These are phyloP conservation scores for Chymomyza costata DNA, from an alignment of 1,140 invertebrate species.

Conservation along the genomic window DNA sequence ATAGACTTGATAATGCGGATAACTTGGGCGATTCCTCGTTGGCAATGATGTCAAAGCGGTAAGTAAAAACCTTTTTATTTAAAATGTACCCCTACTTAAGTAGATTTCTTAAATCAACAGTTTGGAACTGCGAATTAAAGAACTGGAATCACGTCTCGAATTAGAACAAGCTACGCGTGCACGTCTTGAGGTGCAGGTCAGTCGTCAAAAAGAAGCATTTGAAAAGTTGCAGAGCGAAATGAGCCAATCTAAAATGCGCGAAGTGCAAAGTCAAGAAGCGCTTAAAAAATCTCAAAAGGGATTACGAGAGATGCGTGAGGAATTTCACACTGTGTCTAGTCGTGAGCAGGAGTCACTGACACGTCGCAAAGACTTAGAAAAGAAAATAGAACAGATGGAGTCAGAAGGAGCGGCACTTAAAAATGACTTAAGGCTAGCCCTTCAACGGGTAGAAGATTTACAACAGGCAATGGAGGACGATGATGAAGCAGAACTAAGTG, in stretches of 20 bases:
- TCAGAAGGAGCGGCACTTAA: slow-evolving; percentile 79
- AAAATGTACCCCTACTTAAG: neutral
- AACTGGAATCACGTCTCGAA: slow-evolving; percentile 92
- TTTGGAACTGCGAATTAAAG: slow-evolving; percentile 88
- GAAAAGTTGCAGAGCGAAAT: slow-evolving; percentile 87
- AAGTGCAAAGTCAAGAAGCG: slow-evolving; percentile 85
- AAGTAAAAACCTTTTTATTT: slow-evolving; percentile 3
- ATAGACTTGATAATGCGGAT: slow-evolving; percentile 86
- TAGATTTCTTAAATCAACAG: slow-evolving; percentile 37
- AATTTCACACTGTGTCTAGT: slow-evolving; percentile 80
- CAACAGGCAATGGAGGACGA: slow-evolving; percentile 91
- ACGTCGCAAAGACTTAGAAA: slow-evolving; percentile 82
- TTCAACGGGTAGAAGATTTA: slow-evolving; percentile 89
- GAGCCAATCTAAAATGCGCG: slow-evolving; percentile 81
- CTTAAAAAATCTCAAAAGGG: slow-evolving; percentile 83
- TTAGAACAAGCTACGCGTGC: slow-evolving; percentile 90
- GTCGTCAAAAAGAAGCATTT: slow-evolving; percentile 87
- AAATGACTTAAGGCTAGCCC: slow-evolving; percentile 86
- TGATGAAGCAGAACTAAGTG: slow-evolving; percentile 80
- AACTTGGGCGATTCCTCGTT: slow-evolving; percentile 85
- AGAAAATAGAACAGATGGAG: slow-evolving; percentile 81
- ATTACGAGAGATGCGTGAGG: slow-evolving; percentile 84
- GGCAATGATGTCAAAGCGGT: slow-evolving; percentile 82
- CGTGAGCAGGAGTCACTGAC: slow-evolving; percentile 84
- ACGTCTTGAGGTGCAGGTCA: slow-evolving; percentile 89